Percentiles rank a stretch among this genome's conserved stretches.
These are phyloP conservation scores for silkworm (Bombyx mori) DNA, from an alignment of 1,140 invertebrate genomes.

Conservation along the genomic window DNA sequence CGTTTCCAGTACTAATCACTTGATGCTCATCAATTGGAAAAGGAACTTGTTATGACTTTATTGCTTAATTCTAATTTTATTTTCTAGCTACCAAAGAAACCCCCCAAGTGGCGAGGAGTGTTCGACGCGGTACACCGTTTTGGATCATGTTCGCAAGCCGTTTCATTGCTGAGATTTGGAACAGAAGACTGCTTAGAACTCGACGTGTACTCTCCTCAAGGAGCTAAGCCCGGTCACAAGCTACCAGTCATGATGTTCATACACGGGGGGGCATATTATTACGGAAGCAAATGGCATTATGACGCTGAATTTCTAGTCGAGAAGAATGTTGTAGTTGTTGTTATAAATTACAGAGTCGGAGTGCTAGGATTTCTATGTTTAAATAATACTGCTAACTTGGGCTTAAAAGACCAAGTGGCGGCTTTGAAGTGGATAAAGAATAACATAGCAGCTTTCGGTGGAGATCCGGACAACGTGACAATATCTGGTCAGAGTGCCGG, in stretches of 20 bases:
- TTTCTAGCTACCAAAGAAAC: slow-evolving; percentile 39
- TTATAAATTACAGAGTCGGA: slow-evolving; percentile 39
- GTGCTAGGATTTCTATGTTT: slow-evolving; percentile 42
- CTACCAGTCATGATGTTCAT: slow-evolving; percentile 75
- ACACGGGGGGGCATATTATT: slow-evolving; percentile 73
- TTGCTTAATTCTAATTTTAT: slow-evolving; percentile 2
- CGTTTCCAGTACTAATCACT: too few relatives aligned
- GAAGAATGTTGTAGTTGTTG: slow-evolving; percentile 37
- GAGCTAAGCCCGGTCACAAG: slow-evolving; percentile 7
- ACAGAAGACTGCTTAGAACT: slow-evolving; percentile 47
- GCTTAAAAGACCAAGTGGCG: slow-evolving; percentile 52
- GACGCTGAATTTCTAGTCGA: slow-evolving; percentile 57
- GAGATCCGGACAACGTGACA: slow-evolving; percentile 64
- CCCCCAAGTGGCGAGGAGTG: slow-evolving; percentile 35
- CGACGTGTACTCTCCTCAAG: slow-evolving; percentile 38
- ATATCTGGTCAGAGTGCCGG: slow-evolving; percentile 68
- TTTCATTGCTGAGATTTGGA: slow-evolving; percentile 26
- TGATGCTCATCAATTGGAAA: too few relatives aligned
- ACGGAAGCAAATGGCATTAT: slow-evolving; percentile 66
- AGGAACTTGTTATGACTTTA: too few relatives aligned
- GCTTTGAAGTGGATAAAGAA: slow-evolving; percentile 53
- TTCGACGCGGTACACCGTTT: slow-evolving; percentile 34
- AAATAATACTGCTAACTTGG: slow-evolving; percentile 43
- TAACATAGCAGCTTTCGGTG: slow-evolving; percentile 65
- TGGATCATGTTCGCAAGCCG: slow-evolving; percentile 38